These are phyloP conservation scores for Carassius gibelio DNA, from an alignment of 2,113 vertebrate species.

Conservation along the genomic window DNA sequence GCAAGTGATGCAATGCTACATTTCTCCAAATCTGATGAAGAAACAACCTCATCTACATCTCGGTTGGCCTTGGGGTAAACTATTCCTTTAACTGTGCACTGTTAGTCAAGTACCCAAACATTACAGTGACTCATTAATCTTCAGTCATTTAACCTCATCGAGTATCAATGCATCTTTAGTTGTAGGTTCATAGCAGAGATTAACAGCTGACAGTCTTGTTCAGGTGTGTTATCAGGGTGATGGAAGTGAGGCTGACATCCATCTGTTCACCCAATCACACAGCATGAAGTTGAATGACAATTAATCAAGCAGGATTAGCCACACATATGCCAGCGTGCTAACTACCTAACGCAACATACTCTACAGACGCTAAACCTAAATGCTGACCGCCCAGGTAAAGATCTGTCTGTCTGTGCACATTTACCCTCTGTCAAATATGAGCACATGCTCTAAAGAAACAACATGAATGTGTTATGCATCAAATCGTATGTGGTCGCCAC, in stretches of 20 bases:
- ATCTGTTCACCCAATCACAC: constrained; percentile 50
- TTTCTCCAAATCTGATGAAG: neutral
- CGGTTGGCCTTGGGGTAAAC: neutral
- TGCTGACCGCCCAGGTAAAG: neutral
- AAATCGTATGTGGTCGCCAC: neutral
- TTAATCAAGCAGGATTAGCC: constrained; percentile 23
- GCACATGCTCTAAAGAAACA: neutral
- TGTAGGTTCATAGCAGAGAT: neutral
- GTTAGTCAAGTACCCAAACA: neutral
- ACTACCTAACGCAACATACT: neutral
- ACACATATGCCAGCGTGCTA: neutral
- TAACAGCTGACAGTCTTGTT: constrained; percentile 1
- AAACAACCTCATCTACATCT: neutral
- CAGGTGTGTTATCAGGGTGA: constrained; percentile 27
- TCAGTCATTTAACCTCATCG: neutral
- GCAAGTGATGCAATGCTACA: neutral
- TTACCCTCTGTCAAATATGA: neutral
- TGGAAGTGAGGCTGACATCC: constrained; percentile 37
- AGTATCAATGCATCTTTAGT: neutral
- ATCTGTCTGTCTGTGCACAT: neutral
- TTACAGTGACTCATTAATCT: neutral
- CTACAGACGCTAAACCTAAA: constrained; percentile 21
- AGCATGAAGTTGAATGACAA: neutral
- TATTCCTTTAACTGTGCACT: neutral
- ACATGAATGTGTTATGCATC: neutral